Evolutionary conservation across 2,113 vertebrate species (phyloP).

Genomic region (Uropsilus gracilis): DNA sequence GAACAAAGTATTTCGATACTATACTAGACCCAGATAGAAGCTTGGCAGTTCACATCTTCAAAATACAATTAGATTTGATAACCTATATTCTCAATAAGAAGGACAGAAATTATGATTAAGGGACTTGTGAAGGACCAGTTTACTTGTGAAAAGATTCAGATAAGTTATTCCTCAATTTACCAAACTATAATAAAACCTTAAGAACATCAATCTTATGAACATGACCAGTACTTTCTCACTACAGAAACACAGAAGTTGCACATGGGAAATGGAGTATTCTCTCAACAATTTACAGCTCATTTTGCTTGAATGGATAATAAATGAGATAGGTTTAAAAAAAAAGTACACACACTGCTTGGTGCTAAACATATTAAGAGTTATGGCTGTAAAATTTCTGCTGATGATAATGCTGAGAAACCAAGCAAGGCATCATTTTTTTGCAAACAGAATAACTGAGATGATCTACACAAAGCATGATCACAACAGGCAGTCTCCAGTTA

Average conservation of each 20-base stretch:
- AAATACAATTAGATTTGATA: neutral
- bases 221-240: neutral
- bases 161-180: neutral
- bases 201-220: neutral
- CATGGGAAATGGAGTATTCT: neutral
- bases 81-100: neutral
- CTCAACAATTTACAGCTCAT: neutral
- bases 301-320: neutral
- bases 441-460: neutral
- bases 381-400: neutral
- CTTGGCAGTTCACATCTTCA: neutral
- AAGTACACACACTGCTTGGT: neutral
- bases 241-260: neutral
- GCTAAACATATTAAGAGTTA: neutral
- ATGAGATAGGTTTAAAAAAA: neutral
- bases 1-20: neutral
- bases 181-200: neutral
- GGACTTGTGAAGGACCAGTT: conserved; percentile 15
- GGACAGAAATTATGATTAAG: conserved; percentile 34
- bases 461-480: neutral
- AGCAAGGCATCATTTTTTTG: neutral
- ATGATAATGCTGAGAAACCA: neutral
- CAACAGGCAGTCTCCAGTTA: neutral
- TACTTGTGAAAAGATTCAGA: conserved; percentile 29
- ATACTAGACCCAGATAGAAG: neutral